Percentiles rank a stretch among this genome's conserved stretches.
phyloP scores from a whole-genome alignment of 2,888 invertebrate species.

The Dasypolia templi region DNA sequence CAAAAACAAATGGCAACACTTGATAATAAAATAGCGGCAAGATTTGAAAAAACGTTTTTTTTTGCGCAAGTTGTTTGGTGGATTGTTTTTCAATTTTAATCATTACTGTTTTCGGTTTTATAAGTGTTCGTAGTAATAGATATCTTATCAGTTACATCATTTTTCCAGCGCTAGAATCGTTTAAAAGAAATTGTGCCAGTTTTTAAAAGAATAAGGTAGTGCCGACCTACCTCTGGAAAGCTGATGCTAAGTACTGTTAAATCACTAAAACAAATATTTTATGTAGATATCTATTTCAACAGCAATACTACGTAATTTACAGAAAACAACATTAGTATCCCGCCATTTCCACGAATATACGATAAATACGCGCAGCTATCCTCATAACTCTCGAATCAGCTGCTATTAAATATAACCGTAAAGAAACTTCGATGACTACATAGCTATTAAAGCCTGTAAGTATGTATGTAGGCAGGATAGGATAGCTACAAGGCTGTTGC shows the following conservation, averaged over 20 bases:
- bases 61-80: background rate
- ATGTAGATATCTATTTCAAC: background rate
- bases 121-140: background rate
- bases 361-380: background rate
- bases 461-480: constrained; percentile 65
- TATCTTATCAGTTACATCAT: background rate
- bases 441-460: constrained; percentile 62
- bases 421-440: constrained; percentile 40
- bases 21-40: constrained; percentile 24
- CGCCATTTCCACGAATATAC: constrained; percentile 5
- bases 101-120: background rate
- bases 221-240: background rate
- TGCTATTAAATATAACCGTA: constrained; percentile 29
- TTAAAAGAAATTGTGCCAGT: background rate
- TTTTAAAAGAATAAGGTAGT: background rate
- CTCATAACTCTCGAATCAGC: constrained; percentile 43
- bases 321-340: background rate
- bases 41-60: constrained; percentile 12
- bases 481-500: constrained; percentile 66
- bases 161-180: background rate
- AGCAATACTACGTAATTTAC: background rate
- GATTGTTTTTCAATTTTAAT: background rate
- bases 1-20: background rate
- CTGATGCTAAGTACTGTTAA: background rate
- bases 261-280: background rate